Conservation (phyloP, 2,888 invertebrate species). For the Microctonus hyperodae region DNA sequence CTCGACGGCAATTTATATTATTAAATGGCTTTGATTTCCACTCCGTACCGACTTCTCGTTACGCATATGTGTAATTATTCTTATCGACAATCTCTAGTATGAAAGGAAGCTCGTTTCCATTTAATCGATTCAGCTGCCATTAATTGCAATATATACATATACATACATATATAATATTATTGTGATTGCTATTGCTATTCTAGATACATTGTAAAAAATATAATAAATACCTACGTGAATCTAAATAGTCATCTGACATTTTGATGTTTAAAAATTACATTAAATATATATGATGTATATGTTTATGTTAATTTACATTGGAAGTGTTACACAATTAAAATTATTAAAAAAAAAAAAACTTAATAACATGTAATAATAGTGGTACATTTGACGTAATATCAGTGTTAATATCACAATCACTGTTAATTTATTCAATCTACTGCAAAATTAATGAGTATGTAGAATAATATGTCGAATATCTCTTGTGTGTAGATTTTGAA, state of each 20-base stretch:
- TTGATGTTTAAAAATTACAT: background rate
- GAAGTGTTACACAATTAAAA: background rate
- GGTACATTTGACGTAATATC: background rate
- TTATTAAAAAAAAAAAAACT: background rate
- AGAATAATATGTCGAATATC: background rate
- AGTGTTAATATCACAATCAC: background rate
- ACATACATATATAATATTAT: background rate
- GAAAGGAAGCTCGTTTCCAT: slow-evolving; percentile 25
- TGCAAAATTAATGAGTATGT: background rate
- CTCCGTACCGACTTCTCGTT: slow-evolving; percentile 10
- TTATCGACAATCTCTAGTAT: slow-evolving; percentile 25
- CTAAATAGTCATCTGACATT: background rate
- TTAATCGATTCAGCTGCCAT: slow-evolving; percentile 17
- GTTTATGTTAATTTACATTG: background rate
- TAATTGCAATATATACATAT: slow-evolving; percentile 1
- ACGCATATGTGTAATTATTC: slow-evolving; percentile 30
- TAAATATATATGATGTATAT: background rate
- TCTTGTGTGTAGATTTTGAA: background rate
- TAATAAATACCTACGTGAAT: background rate
- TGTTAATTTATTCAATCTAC: background rate
- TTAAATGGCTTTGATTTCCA: slow-evolving; percentile 20
- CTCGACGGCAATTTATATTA: slow-evolving; percentile 7
- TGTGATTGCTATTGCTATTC: background rate
- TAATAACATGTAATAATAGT: too few relatives aligned
- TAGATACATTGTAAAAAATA: background rate